Evolutionary conservation across 2,888 invertebrate genomes (phyloP).

Genomic region (Molorchus minor): DNA sequence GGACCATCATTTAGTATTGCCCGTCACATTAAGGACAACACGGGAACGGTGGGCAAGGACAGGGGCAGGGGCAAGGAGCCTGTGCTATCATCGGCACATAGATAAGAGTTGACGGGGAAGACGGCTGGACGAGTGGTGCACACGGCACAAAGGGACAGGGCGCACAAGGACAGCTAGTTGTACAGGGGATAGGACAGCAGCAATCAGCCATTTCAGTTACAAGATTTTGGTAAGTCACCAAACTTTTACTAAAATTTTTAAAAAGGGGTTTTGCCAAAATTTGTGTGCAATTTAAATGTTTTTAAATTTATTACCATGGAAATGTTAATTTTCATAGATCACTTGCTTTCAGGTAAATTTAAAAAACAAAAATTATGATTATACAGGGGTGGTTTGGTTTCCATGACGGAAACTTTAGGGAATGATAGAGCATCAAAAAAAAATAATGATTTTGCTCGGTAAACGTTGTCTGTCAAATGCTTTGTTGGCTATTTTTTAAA

Average conservation of each 20-base stretch:
- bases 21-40: constrained; percentile 3
- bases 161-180: constrained; percentile 38
- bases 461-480: too few species aligned
- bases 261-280: constrained; percentile 1
- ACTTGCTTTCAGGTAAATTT: not conserved
- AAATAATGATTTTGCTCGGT: too few species aligned
- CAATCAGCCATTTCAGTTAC: constrained; percentile 34
- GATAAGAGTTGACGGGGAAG: constrained; percentile 38
- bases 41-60: constrained; percentile 27
- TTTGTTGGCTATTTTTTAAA: too few species aligned
- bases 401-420: too few species aligned
- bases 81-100: constrained; percentile 42
- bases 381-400: too few species aligned
- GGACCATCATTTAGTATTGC: too few species aligned
- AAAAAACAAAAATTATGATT: not conserved
- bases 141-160: constrained; percentile 38
- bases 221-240: constrained; percentile 1
- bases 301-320: constrained; percentile 21
- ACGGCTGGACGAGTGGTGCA: constrained; percentile 43
- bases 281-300: constrained; percentile 18
- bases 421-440: too few species aligned
- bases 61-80: constrained; percentile 37
- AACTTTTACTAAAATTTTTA: constrained; percentile 29
- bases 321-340: not conserved
- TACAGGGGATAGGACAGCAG: constrained; percentile 37